A percentile compares a stretch with the other conserved stretches of the same genome.
Evolutionary conservation across 2,888 invertebrate species (phyloP).

Genomic region (Zele albiditarsus): DNA sequence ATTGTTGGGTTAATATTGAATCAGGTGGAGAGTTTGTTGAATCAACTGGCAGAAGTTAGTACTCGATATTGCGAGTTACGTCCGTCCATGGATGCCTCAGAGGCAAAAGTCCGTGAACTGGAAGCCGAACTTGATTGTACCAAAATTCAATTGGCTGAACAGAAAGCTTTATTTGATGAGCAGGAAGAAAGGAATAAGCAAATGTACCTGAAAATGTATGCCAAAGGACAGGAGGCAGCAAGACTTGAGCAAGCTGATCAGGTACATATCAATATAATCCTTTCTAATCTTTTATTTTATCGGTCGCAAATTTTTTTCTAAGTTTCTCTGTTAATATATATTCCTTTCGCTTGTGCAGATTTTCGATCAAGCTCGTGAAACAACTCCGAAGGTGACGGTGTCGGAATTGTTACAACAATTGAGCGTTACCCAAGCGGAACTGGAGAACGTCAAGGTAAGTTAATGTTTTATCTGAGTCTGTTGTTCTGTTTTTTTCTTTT

Average conservation of each 20-base stretch:
- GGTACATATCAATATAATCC: constrained; percentile 72
- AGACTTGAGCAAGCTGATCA: constrained; percentile 81
- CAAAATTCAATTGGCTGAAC: constrained; percentile 80
- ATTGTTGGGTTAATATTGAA: not conserved
- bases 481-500: not conserved
- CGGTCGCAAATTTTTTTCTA: not conserved
- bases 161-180: constrained; percentile 78
- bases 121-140: constrained; percentile 84
- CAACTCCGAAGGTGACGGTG: constrained; percentile 83
- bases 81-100: constrained; percentile 83
- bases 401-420: constrained; percentile 88
- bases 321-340: constrained; percentile 1
- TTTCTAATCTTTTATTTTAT: constrained; percentile 16
- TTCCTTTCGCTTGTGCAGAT: constrained; percentile 52
- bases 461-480: not conserved
- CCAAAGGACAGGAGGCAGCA: constrained; percentile 87
- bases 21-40: constrained; percentile 81
- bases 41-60: constrained; percentile 84
- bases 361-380: constrained; percentile 59
- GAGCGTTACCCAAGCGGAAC: constrained; percentile 88
- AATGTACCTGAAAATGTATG: constrained; percentile 87
- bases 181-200: constrained; percentile 84
- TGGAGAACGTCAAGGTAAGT: constrained; percentile 90
- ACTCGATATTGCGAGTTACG: constrained; percentile 84
- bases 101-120: constrained; percentile 80